These are phyloP conservation scores for Penaeus monodon DNA, from an alignment of 2,888 invertebrate species.

Conservation along the genomic window DNA sequence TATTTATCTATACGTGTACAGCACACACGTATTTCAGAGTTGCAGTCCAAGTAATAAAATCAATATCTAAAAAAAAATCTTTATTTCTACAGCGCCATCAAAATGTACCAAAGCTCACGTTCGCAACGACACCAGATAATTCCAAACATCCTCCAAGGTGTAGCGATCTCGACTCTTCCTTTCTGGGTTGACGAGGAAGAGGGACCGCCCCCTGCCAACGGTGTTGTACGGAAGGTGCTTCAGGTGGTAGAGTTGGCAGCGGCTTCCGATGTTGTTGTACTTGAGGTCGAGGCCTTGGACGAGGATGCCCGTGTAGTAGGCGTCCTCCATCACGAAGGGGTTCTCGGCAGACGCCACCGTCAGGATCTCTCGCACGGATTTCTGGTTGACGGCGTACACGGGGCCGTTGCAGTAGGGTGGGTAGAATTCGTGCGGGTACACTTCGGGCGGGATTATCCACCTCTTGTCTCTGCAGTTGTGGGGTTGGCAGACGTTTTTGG, in stretches of 20 bases:
- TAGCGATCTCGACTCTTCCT: background rate
- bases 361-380: background rate
- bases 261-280: background rate
- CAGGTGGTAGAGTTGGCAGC: background rate
- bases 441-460: background rate
- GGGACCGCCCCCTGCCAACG: background rate
- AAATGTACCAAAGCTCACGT: no score
- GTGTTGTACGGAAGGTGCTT: background rate
- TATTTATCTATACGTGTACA: no score
- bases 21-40: no score
- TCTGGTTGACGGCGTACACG: slow-evolving; percentile 8
- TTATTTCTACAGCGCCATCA: no score
- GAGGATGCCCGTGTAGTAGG: slow-evolving; percentile 21
- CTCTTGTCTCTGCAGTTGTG: background rate
- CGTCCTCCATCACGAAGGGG: slow-evolving; percentile 17
- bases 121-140: background rate
- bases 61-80: no score
- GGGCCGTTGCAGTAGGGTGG: slow-evolving; percentile 27
- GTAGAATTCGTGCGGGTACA: slow-evolving; percentile 5
- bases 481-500: background rate
- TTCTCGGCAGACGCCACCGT: background rate
- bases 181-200: background rate
- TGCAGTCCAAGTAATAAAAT: no score
- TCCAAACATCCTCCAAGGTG: background rate
- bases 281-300: background rate